Base-by-base conservation (phyloP, 2,888 invertebrate species). In the Dorcus hopei region DNA sequence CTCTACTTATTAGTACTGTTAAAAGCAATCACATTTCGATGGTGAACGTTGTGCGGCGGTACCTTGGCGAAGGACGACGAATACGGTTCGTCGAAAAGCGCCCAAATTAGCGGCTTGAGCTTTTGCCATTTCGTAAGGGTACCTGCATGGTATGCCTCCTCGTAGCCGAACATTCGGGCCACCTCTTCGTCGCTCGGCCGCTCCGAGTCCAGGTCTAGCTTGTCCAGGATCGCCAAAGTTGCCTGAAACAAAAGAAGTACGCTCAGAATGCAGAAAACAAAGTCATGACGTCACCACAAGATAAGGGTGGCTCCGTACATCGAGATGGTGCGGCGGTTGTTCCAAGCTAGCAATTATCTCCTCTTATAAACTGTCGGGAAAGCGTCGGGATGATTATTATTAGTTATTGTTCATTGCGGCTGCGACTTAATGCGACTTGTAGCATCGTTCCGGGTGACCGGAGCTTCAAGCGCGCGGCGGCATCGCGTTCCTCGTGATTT, bases 31-130 rank as follows among this genome's bases (percentile, higher is more conserved):
- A 75, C 75, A 75, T 76, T 75, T 75, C 74, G 71, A 64, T 72
- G 71, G 50, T 77, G 79, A 45, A 47, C 55, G 52, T 55, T 45
- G 54, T 52, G 51, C 38, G 52, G 52, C 9, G 55, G 52, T 75
- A 93, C 95, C 88, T 97, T 97, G 61, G 96, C 96, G 62, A 88
- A 83, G 52, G 88, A 87, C 56, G 96, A 96, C 65, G 96, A 96
- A 71, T 95, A 95, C 0, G 97, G 97, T 79, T 97, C 97, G 75
- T 97, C 96, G 76, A 98, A 97, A 56, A 97, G 81, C 3, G 96
- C 91, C 96, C 96, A 97, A 52, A 97, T 87, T 76, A 89, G 91
- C 4, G 95, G 96, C 74, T 95, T 94, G 68, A 94, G 80, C 63
- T 89, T 85, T 80, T 96, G 96, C 97, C 97, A 97, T 65, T 85